A percentile compares a stretch with the other conserved stretches of the same genome.
phyloP scores from a whole-genome alignment of 2,888 invertebrate genomes.

The Rhagium mordax region DNA sequence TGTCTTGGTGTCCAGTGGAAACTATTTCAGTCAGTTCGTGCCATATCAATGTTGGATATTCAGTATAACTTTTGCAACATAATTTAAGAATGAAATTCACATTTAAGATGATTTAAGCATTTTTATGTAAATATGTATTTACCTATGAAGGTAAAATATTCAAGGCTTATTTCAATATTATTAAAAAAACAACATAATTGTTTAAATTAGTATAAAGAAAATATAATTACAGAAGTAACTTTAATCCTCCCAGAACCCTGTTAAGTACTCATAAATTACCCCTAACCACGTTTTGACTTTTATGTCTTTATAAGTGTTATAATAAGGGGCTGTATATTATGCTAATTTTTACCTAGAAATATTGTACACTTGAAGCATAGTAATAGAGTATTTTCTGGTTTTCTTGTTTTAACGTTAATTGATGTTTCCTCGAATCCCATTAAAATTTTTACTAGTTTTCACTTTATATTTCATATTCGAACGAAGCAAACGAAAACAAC shows the following conservation, averaged over 20 bases:
- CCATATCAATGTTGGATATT: too few species aligned
- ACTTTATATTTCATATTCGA: too few species aligned
- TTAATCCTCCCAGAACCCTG: not conserved
- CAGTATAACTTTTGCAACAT: too few species aligned
- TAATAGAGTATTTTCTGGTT: not conserved
- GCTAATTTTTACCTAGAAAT: slow-evolving; percentile 11
- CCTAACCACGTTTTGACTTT: slow-evolving; percentile 14
- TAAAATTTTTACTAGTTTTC: too few species aligned
- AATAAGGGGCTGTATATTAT: slow-evolving; percentile 6
- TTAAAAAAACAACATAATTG: not conserved
- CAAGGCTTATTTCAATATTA: not conserved
- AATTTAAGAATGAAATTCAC: too few species aligned
- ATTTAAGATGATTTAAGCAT: too few species aligned
- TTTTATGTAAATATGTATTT: not conserved
- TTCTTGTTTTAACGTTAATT: not conserved
- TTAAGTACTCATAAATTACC: slow-evolving; percentile 20
- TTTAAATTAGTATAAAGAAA: slow-evolving; percentile 5
- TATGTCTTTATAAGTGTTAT: slow-evolving; percentile 21
- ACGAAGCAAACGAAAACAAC: too few species aligned
- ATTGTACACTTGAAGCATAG: not conserved
- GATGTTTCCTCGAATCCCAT: too few species aligned
- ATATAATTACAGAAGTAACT: slow-evolving; percentile 19
- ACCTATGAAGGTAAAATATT: not conserved
- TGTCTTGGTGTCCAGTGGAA: too few species aligned
- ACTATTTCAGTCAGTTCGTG: too few species aligned